Evolutionary conservation across 2,888 invertebrate genomes (phyloP).

Genomic region (Brachypalpus laphriformis): DNA sequence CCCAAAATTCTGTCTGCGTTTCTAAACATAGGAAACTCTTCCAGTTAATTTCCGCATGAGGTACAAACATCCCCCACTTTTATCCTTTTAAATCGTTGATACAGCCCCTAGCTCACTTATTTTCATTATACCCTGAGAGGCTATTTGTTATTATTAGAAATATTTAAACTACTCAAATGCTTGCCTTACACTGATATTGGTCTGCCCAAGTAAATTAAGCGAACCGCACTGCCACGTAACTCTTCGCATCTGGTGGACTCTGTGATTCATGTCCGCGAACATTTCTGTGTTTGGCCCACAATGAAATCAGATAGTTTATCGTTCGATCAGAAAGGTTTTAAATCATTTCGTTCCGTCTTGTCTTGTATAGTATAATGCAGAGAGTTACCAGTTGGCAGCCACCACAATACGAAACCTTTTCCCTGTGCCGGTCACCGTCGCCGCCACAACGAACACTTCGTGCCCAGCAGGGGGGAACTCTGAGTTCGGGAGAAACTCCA

Average conservation of each 20-base stretch:
- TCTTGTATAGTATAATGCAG: slow-evolving; percentile 54
- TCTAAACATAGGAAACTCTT: no score
- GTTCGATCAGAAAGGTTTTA: slow-evolving; percentile 72
- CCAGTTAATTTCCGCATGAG: no score
- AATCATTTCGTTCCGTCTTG: slow-evolving; percentile 72
- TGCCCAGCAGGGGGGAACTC: slow-evolving; percentile 66
- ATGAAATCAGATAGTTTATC: slow-evolving; percentile 74
- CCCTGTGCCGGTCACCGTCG: slow-evolving; percentile 20
- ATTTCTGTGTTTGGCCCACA: slow-evolving; percentile 67
- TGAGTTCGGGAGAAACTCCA: slow-evolving; percentile 58
- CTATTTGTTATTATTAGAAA: no score
- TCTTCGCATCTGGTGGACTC: slow-evolving; percentile 65
- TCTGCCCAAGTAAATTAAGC: slow-evolving; percentile 1
- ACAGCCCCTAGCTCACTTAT: neutral
- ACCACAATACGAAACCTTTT: slow-evolving; percentile 54
- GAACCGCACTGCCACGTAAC: slow-evolving; percentile 51
- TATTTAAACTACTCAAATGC: neutral
- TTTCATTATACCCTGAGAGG: neutral
- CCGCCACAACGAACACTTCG: slow-evolving; percentile 64
- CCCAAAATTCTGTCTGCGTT: no score
- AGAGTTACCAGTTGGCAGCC: slow-evolving; percentile 54
- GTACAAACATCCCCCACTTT: no score
- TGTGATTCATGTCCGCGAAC: slow-evolving; percentile 58
- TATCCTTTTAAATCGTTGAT: neutral
- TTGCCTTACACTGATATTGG: neutral